Base-by-base conservation (phyloP, 1,140 invertebrate species). In the Condylostylus longicornis region DNA sequence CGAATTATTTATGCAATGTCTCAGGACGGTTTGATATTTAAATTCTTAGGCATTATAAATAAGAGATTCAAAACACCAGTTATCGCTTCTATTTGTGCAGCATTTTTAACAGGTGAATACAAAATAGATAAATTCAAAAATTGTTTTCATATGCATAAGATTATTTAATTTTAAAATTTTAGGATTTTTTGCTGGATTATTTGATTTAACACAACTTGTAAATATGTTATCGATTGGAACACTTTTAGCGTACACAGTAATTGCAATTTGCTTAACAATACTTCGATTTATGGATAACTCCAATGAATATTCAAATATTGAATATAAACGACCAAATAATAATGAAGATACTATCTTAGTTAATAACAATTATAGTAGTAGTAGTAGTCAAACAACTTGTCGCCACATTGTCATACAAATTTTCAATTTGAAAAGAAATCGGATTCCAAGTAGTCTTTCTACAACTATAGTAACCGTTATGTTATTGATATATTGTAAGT, bases 161-260 rank as follows among this genome's bases (percentile, higher is more conserved):
- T 3, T 7, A 25, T 33, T 7, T 18, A 30, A 18, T 6, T 2
- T 22, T 2, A 27, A 51, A 8, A 49, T 67, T 61, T 28, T 63
- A 74, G 87, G 79, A 31, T 39, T 77, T 2, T 87, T 95, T 75
- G 82, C 88, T 1, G 72, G 82, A 12, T 51, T 94, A 18, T 94
- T 96, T 57, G 75, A 93, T 57, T 54, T 95, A 23, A 70, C 81
- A 10, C 81, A 89, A 53, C 64, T 96, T 17, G 85, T 95, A 9
- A 83, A 90, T 48, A 88, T 96, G 79, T 87, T 95, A 75, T 91
- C 87, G 1, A 94, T 96, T 47, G 90, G 90, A 35, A 95, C 90
- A 1, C 62, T 96, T 0, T 64, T 95, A 31, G 90, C 90, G 0
- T 95, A 94, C 54, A 83, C 86, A 8, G 79, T 95, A 28, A 90